Base-by-base conservation (phyloP, 2,888 invertebrate genomes). In the Calameuta pallipes region DNA sequence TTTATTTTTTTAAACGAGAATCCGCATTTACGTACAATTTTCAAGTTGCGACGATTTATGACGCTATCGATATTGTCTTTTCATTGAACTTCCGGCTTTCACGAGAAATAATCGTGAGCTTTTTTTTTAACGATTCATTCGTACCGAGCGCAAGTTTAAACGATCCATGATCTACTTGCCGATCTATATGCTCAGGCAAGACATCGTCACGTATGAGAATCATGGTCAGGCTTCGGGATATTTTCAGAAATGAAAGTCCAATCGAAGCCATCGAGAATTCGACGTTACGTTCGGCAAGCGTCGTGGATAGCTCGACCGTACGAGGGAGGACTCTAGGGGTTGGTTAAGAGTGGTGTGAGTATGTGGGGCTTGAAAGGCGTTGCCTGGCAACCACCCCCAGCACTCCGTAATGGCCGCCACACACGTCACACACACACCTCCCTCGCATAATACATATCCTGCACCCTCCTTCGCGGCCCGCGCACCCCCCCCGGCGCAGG, bases 321-420 rank as follows among this genome's bases (percentile, higher is more conserved):
- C 76, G 85, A 81, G 84, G 87, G 87, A 82, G 86, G 71, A 75
- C 85, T 87, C 87, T 85, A 87, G 87, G 87, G 88, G 85, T 87
- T 86, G 86, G 88, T 87, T 87, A 87, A 71, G 71, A 34, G 71
- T 71, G 71, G 71, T 71, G 71, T 71, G 71, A 71, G 71, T 71
- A 71, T 71, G 83, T 79, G 84, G 84, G 85, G 85, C 82, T 86
- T 84, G 86, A 84, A 85, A 84, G 85, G 83, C 84, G 91, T 90
- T 90, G 90, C 90, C 87, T 87, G 85, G 91, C 90, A 90, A 90
- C 90, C 86, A 86, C 89, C 87, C 86, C 86, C 88, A 82, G 86
- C 85, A 86, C 87, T 85, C 83, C 69, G 79, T 79, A 79, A 79
- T 79, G 79, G 79, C 86, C 85, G 86, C 86, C 85, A 84, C 85